Percentiles rank a stretch among this genome's conserved stretches.
Conservation (phyloP, 2,113 vertebrate genomes). For the Noctilio leporinus region DNA sequence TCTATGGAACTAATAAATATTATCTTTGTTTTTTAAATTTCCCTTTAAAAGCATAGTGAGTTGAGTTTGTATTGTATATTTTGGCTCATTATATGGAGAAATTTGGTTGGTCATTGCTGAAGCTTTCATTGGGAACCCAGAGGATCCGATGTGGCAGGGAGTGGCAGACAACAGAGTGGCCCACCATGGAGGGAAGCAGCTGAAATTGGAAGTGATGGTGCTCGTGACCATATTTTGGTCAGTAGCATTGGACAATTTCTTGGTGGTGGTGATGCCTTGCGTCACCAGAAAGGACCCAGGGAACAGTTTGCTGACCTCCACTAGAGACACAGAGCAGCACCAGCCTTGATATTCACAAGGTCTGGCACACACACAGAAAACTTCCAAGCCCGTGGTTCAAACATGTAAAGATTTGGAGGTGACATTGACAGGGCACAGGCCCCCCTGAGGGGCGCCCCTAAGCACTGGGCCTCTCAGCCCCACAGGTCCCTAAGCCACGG, state of each 20-base stretch:
- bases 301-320: neutral
- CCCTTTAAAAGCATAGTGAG: no score
- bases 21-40: no score
- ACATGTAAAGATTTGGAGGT: neutral
- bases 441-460: neutral
- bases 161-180: neutral
- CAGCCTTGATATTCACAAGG: neutral
- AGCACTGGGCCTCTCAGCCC: neutral
- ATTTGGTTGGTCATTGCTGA: no score
- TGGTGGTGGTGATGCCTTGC: neutral
- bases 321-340: neutral
- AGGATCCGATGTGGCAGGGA: neutral
- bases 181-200: neutral
- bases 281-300: neutral
- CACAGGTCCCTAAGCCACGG: neutral
- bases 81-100: neutral
- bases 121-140: neutral
- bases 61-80: no score
- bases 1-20: no score
- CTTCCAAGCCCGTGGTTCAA: neutral
- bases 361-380: neutral
- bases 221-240: neutral
- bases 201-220: neutral
- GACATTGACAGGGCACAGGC: neutral
- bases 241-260: neutral